Percentiles rank a stretch among this genome's conserved stretches.
phyloP scores from a whole-genome alignment of 2,797 vertebrate genomes.

The Lagorchestes hirsutus region DNA sequence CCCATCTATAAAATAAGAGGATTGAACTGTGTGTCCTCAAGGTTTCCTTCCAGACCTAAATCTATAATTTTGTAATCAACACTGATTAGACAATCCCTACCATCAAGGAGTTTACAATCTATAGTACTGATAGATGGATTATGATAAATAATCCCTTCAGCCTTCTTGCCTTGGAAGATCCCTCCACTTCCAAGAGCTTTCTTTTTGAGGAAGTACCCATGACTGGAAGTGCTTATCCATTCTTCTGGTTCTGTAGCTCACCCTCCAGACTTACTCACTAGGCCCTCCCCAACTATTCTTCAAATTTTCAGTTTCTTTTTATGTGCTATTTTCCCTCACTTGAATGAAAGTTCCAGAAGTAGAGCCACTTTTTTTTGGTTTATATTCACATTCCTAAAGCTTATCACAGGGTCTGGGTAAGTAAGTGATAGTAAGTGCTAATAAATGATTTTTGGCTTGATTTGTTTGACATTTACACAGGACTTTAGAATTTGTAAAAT shows the following conservation, averaged over 20 bases:
- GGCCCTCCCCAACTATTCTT: neutral
- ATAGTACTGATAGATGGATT: neutral
- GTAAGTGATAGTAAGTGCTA: neutral
- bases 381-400: neutral
- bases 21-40: no score
- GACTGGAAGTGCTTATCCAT: neutral
- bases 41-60: neutral
- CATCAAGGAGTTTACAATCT: neutral
- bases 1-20: no score
- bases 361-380: neutral
- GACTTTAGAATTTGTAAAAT: neutral
- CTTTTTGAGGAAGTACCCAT: no score
- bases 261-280: neutral
- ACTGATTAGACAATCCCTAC: neutral
- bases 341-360: neutral
- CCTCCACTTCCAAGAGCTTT: neutral
- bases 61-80: neutral
- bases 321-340: neutral
- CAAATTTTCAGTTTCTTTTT: neutral
- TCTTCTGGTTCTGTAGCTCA: neutral
- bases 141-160: neutral
- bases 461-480: neutral
- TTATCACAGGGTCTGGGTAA: neutral
- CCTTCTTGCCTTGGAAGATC: neutral
- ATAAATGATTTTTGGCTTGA: neutral